phyloP scores from a whole-genome alignment of 2,888 invertebrate genomes.

The Parnassius smintheus region DNA sequence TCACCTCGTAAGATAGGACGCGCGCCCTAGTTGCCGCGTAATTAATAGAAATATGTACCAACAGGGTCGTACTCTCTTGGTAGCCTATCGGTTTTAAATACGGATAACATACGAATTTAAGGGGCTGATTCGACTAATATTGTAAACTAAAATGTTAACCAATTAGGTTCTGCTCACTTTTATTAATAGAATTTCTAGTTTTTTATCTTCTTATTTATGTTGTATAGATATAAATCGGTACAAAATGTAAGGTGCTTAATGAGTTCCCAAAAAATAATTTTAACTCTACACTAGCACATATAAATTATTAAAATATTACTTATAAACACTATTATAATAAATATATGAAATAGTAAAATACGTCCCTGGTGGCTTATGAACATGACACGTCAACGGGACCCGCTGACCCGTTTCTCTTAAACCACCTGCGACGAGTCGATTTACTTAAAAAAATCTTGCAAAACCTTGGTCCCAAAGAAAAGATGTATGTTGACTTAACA shows the following conservation, averaged over 20 bases:
- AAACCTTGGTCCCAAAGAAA: conserved; percentile 70
- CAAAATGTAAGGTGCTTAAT: too few relatives aligned
- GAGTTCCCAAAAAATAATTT: too few relatives aligned
- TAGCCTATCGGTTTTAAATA: too few relatives aligned
- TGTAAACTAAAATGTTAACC: too few relatives aligned
- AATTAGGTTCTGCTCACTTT: too few relatives aligned
- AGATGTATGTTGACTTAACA: conserved; percentile 75
- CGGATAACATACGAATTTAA: too few relatives aligned
- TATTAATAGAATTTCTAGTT: too few relatives aligned
- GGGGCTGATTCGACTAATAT: too few relatives aligned
- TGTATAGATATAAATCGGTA: too few relatives aligned
- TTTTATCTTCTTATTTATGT: too few relatives aligned
- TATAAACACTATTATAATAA: neutral
- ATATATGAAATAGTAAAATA: conserved; percentile 31
- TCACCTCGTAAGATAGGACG: conserved; percentile 46
- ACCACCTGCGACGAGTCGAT: conserved; percentile 75
- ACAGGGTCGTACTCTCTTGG: conserved; percentile 42
- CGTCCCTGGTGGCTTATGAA: conserved; percentile 71
- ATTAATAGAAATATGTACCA: conserved; percentile 64
- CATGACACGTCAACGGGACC: conserved; percentile 71
- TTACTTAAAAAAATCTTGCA: conserved; percentile 72
- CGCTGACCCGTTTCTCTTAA: conserved; percentile 75
- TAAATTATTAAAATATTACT: neutral
- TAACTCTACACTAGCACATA: too few relatives aligned
- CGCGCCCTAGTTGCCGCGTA: conserved; percentile 65